A percentile compares a stretch with the other conserved stretches of the same genome.
phyloP scores from a whole-genome alignment of 92 coral and sea anemone genomes.

The Plumapathes pennacea region DNA sequence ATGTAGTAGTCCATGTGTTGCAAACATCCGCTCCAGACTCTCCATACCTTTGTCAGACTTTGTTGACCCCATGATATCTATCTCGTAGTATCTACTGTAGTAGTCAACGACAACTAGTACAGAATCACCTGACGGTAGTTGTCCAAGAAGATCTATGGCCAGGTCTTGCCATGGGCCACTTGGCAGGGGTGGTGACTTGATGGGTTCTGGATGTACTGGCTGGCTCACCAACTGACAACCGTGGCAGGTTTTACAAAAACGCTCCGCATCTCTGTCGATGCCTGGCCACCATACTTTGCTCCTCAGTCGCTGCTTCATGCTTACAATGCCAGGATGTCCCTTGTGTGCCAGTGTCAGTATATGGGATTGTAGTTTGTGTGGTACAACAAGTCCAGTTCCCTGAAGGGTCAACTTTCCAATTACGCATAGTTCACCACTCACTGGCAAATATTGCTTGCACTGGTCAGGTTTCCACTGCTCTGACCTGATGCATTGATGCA shows the following conservation, averaged over 20 bases:
- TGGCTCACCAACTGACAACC: slow-evolving; percentile 14
- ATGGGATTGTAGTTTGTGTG: slow-evolving; percentile 28
- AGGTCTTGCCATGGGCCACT: slow-evolving; percentile 42
- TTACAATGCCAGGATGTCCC: slow-evolving; percentile 45
- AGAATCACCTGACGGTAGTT: slow-evolving; percentile 36
- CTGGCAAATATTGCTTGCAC: slow-evolving; percentile 13
- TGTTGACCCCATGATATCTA: slow-evolving; percentile 22
- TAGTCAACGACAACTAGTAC: slow-evolving; percentile 27
- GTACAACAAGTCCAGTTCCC: slow-evolving; percentile 28
- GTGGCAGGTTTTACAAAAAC: slow-evolving; percentile 11
- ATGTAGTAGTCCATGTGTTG: slow-evolving; percentile 28
- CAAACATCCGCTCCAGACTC: slow-evolving; percentile 17
- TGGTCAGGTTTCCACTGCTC: slow-evolving; percentile 14
- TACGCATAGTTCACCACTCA: slow-evolving; percentile 5
- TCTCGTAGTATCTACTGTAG: slow-evolving; percentile 35
- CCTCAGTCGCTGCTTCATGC: slow-evolving; percentile 34
- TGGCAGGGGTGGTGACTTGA: slow-evolving; percentile 29
- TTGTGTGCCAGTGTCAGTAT: slow-evolving; percentile 22
- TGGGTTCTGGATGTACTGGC: slow-evolving; percentile 9
- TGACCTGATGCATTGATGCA: not conserved
- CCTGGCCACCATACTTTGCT: slow-evolving; percentile 25
- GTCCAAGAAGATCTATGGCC: slow-evolving; percentile 48
- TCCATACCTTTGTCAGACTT: slow-evolving; percentile 3
- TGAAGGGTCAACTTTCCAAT: slow-evolving; percentile 6
- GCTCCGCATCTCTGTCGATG: slow-evolving; percentile 8